Base-by-base conservation (phyloP, 1,140 invertebrate species). In the Heliconius nattereri region DNA sequence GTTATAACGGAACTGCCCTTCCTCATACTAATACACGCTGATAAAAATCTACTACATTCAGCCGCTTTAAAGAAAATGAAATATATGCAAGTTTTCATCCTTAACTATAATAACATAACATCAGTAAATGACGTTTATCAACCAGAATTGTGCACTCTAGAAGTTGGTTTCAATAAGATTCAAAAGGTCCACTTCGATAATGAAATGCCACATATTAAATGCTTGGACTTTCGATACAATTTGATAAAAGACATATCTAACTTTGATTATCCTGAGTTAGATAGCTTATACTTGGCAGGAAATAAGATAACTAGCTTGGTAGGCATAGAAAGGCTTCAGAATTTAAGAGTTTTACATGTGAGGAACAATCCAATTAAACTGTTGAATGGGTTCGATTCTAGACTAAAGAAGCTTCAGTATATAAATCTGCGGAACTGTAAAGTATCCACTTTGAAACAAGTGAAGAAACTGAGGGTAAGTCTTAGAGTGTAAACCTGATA, bases 51-150 rank as follows among this genome's bases (percentile, higher is more conserved):
- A 35, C 79, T 95, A 7, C 81, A 91, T 26, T 95, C 94, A 0
- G 94, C 91, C 9, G 90, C 85, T 20, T 87, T 96, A 54, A 90
- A 91, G 11, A 89, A 83, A 70, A 95, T 95, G 90, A 93, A 92
- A 75, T 96, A 95, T 78, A 87, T 96, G 54, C 95, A 96, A 94
- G 94, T 95, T 1, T 87, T 96, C 1, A 92, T 94, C 45, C 81
- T 95, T 83, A 95, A 95, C 76, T 81, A 94, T 57, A 96, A 96
- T 80, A 79, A 86, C 37, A 93, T 96, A 76, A 88, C 84, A 7
- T 86, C 90, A 49, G 94, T 95, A 2, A 76, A 89, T 19, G 92
- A 95, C 70, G 91, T 96, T 2, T 92, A 86, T 57, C 95, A 95
- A 85, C 95, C 95, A 45, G 87, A 95, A 83, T 75, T 95, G 32